phyloP scores from a whole-genome alignment of 2,113 vertebrate genomes.

The Pituophis catenifer region DNA sequence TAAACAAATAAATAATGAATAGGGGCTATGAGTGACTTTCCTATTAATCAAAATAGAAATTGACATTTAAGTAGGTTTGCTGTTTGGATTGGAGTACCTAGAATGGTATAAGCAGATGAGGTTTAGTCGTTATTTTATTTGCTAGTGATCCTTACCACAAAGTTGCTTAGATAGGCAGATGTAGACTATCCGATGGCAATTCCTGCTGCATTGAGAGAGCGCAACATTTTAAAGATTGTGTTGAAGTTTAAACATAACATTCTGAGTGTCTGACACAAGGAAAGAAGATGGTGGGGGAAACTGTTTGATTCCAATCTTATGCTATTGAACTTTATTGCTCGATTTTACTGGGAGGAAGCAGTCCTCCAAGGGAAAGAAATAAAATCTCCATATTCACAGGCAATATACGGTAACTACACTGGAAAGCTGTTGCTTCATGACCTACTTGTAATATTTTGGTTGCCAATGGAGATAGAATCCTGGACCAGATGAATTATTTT shows the following conservation, averaged over 20 bases:
- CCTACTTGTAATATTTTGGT: background rate
- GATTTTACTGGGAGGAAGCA: background rate
- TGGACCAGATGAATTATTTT: background rate
- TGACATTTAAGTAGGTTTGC: background rate
- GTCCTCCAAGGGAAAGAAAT: background rate
- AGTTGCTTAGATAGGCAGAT: conserved; percentile 10
- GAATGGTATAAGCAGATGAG: background rate
- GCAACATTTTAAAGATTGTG: conserved; percentile 26
- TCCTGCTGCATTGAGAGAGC: conserved; percentile 31
- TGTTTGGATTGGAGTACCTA: background rate
- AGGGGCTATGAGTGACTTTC: background rate
- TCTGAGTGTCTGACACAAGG: background rate
- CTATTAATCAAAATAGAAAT: background rate
- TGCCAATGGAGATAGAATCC: background rate
- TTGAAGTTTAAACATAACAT: conserved; percentile 39
- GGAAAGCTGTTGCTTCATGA: background rate
- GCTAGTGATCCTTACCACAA: background rate
- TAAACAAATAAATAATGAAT: conserved; percentile 53
- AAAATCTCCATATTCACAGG: background rate
- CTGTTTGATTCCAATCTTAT: background rate
- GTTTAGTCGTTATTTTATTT: background rate
- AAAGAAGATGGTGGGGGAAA: background rate
- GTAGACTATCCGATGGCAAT: conserved; percentile 6
- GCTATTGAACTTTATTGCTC: background rate
- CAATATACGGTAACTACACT: background rate